A percentile compares a stretch with the other conserved stretches of the same genome.
phyloP scores from a whole-genome alignment of 2,113 vertebrate genomes.

The Dunckerocampus dactyliophorus region DNA sequence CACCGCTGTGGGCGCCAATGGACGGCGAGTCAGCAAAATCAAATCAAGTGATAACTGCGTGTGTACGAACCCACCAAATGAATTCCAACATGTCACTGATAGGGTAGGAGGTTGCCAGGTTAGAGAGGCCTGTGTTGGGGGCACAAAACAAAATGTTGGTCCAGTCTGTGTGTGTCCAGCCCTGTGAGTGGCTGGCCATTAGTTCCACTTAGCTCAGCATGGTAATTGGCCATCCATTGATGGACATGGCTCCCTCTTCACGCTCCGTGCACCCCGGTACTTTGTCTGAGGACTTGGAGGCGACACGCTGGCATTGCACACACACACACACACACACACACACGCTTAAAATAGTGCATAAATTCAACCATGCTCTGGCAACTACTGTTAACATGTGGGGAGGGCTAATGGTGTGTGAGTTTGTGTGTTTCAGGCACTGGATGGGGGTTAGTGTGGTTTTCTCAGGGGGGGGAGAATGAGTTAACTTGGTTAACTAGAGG shows the following conservation, averaged over 20 bases:
- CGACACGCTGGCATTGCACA: conserved; percentile 61
- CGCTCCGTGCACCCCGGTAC: conserved; percentile 58
- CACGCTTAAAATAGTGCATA: conserved; percentile 68
- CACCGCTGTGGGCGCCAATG: too few relatives aligned
- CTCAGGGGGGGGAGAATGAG: conserved; percentile 42
- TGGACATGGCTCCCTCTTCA: conserved; percentile 63
- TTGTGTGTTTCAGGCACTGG: conserved; percentile 15
- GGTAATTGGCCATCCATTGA: conserved; percentile 68
- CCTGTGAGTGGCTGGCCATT: conserved; percentile 53
- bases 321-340: conserved; percentile 55
- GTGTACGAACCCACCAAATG: too few relatives aligned
- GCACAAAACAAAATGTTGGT: neutral
- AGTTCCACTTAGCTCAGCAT: conserved; percentile 64
- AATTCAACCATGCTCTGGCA: conserved; percentile 64
- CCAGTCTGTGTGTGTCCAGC: conserved; percentile 12
- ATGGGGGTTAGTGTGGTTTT: conserved; percentile 34
- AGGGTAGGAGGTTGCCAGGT: too few relatives aligned
- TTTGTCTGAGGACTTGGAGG: conserved; percentile 60
- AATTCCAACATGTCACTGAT: too few relatives aligned
- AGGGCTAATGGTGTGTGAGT: conserved; percentile 43
- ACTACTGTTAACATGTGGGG: conserved; percentile 44
- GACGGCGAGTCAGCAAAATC: too few relatives aligned
- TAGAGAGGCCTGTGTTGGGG: too few relatives aligned
- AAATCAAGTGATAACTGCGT: too few relatives aligned
- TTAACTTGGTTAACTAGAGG: conserved; percentile 59